Conservation (phyloP, 2,797 vertebrate species). For the Toxotes lorentzi region DNA sequence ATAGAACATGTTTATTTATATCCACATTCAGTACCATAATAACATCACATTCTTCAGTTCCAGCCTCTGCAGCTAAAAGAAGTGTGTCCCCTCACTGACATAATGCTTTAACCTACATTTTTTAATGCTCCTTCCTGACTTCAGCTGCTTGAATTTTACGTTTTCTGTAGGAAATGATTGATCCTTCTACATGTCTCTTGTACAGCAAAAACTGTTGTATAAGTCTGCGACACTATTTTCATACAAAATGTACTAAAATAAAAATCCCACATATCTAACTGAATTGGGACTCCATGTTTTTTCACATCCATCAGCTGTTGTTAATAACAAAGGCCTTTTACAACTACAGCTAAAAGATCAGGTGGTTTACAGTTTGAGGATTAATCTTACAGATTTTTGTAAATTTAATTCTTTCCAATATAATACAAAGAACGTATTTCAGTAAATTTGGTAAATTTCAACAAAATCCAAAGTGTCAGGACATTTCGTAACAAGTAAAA, state of each 20-base stretch:
- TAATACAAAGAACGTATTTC: too few species aligned
- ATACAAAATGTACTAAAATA: conserved; percentile 83
- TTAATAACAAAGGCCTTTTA: too few species aligned
- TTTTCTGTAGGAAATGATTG: conserved; percentile 46
- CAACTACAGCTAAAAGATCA: too few species aligned
- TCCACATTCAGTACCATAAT: conserved; percentile 16
- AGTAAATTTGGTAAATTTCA: too few species aligned
- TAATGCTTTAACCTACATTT: conserved; percentile 27
- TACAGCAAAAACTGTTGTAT: conserved; percentile 79
- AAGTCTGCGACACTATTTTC: conserved; percentile 82
- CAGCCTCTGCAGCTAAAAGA: conserved; percentile 56
- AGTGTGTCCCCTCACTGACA: conserved; percentile 49
- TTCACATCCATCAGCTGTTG: not conserved
- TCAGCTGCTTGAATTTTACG: conserved; percentile 53
- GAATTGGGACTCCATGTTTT: conserved; percentile 18
- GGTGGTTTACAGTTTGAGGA: too few species aligned
- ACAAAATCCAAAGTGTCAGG: not conserved
- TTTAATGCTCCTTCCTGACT: conserved; percentile 37
- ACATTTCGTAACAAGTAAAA: not conserved
- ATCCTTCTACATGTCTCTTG: conserved; percentile 63
- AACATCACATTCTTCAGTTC: conserved; percentile 50
- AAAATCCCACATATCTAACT: conserved; percentile 73
- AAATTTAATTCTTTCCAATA: too few species aligned
- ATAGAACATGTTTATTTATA: conserved; percentile 17
- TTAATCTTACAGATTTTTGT: too few species aligned